phyloP scores from a whole-genome alignment of 2,113 vertebrate genomes.

The Hippocampus comes region DNA sequence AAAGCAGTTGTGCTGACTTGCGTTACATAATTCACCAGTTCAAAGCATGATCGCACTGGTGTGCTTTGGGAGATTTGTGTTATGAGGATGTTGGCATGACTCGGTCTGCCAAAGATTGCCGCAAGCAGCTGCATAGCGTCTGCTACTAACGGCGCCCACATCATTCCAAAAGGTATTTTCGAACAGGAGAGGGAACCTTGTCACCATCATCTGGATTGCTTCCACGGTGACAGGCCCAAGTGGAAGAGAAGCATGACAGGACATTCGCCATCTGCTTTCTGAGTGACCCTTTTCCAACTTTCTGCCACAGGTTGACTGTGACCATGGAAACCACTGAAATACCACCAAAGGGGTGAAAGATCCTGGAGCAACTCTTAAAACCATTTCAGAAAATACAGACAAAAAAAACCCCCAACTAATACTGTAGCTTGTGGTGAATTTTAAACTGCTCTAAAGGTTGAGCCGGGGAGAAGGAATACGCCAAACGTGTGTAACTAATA shows the following conservation, averaged over 20 bases:
- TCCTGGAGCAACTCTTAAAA: not conserved
- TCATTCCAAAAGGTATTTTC: not conserved
- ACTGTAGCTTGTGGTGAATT: no score
- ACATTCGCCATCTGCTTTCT: not conserved
- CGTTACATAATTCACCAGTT: conserved; percentile 17
- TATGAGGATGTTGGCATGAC: not conserved
- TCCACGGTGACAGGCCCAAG: not conserved
- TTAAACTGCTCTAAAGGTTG: no score
- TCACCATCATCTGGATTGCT: not conserved
- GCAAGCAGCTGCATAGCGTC: conserved; percentile 1
- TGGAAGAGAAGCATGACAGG: not conserved
- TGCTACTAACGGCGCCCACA: not conserved
- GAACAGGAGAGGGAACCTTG: not conserved
- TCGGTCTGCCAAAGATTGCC: not conserved
- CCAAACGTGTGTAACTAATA: not conserved
- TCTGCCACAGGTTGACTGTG: not conserved
- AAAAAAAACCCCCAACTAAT: not conserved
- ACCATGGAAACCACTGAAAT: conserved; percentile 3
- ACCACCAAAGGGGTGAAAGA: not conserved
- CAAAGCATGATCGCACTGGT: conserved; percentile 6
- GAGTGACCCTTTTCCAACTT: not conserved
- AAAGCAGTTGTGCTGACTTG: not conserved
- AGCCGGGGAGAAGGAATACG: not conserved
- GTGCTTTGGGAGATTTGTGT: conserved; percentile 2
- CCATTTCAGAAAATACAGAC: not conserved